Conservation (phyloP, 2,113 vertebrate genomes). For the Alces alces region DNA sequence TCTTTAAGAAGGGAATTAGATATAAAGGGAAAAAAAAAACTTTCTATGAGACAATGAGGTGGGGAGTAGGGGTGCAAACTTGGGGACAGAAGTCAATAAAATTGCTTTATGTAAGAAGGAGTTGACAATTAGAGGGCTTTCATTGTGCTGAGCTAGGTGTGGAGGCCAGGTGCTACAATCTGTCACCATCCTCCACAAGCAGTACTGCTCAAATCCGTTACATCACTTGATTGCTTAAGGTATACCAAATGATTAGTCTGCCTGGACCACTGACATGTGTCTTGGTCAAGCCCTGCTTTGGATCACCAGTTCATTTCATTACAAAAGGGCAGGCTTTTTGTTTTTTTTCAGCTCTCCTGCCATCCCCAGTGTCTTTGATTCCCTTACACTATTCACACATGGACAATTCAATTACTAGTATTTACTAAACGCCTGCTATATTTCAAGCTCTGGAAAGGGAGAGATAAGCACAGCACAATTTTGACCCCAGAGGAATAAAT, state of each 20-base stretch:
- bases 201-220: neutral
- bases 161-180: neutral
- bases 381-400: neutral
- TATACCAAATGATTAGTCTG: neutral
- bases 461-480: neutral
- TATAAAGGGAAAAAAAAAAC: neutral
- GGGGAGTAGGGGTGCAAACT: neutral
- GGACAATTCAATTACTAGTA: neutral
- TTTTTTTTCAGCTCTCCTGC: neutral
- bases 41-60: neutral
- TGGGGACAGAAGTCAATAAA: neutral
- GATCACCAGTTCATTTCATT: neutral
- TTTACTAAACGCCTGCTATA: slow-evolving; percentile 3
- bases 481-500: neutral
- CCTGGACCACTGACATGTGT: neutral
- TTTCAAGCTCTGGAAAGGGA: neutral
- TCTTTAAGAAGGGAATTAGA: neutral
- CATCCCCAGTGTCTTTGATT: neutral
- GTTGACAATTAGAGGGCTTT: neutral
- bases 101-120: neutral
- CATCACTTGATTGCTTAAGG: neutral
- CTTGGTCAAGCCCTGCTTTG: neutral
- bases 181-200: neutral
- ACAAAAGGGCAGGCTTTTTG: neutral
- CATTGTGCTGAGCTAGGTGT: neutral